These are phyloP conservation scores for Balaeniceps rex DNA, from an alignment of 2,113 vertebrate species.

Conservation along the genomic window DNA sequence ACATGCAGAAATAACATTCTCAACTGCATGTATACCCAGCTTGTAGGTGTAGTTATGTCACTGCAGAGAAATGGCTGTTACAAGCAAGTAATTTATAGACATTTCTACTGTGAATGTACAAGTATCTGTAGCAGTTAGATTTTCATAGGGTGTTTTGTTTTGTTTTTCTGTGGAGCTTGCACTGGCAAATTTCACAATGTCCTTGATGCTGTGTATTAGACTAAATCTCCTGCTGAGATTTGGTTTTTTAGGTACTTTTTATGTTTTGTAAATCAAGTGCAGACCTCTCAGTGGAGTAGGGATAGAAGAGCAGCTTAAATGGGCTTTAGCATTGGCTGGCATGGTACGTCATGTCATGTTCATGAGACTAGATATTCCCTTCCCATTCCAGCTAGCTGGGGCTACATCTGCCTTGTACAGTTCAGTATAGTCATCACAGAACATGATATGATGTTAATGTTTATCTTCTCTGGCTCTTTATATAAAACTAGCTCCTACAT, in stretches of 20 bases:
- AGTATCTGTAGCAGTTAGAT: accelerated
- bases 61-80: background rate
- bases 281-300: background rate
- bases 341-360: accelerated
- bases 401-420: background rate
- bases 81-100: background rate
- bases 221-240: background rate
- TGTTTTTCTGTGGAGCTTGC: background rate
- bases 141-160: background rate
- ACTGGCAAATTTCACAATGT: background rate
- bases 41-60: background rate
- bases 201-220: background rate
- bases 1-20: background rate
- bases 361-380: background rate
- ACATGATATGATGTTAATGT: background rate
- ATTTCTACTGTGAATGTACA: background rate
- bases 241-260: background rate
- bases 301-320: background rate
- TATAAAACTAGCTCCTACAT: background rate
- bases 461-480: background rate
- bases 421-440: background rate
- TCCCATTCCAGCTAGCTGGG: background rate
- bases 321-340: background rate
- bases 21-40: background rate
- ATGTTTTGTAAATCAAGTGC: background rate